These are phyloP conservation scores for Spheniscus mendiculus DNA, from an alignment of 2,113 vertebrate species.

Conservation along the genomic window DNA sequence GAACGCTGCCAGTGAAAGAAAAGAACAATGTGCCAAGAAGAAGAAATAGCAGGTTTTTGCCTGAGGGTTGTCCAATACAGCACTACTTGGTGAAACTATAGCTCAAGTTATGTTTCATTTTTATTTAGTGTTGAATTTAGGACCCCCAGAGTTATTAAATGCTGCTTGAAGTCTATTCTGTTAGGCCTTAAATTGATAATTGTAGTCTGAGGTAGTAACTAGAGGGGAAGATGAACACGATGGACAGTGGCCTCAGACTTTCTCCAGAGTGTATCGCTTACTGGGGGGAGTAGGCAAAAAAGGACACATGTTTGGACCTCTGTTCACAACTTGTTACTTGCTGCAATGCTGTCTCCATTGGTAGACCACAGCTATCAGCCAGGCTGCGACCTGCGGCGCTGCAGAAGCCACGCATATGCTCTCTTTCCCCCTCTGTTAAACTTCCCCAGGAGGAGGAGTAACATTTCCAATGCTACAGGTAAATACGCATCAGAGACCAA, in stretches of 20 bases:
- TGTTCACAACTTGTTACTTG: neutral
- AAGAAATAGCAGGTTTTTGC: neutral
- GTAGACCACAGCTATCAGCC: neutral
- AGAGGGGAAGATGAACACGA: neutral
- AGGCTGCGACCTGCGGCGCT: neutral
- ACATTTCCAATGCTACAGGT: neutral
- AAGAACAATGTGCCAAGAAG: neutral
- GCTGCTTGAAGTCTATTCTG: neutral
- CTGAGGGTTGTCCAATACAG: neutral
- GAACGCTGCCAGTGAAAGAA: neutral
- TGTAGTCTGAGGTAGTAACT: neutral
- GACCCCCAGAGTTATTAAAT: neutral
- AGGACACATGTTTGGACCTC: neutral
- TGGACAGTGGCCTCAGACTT: neutral
- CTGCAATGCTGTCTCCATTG: neutral
- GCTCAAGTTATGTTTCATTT: neutral
- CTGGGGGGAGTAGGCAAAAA: neutral
- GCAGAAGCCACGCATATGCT: fast-evolving
- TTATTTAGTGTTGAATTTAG: neutral
- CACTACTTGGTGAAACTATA: neutral
- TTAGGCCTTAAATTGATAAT: neutral
- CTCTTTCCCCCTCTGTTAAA: neutral
- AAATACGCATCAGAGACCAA: neutral
- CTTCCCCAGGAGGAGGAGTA: neutral
- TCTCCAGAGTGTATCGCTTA: neutral